These are phyloP conservation scores for Dicaeum eximium DNA, from an alignment of 2,113 vertebrate genomes.

Conservation along the genomic window DNA sequence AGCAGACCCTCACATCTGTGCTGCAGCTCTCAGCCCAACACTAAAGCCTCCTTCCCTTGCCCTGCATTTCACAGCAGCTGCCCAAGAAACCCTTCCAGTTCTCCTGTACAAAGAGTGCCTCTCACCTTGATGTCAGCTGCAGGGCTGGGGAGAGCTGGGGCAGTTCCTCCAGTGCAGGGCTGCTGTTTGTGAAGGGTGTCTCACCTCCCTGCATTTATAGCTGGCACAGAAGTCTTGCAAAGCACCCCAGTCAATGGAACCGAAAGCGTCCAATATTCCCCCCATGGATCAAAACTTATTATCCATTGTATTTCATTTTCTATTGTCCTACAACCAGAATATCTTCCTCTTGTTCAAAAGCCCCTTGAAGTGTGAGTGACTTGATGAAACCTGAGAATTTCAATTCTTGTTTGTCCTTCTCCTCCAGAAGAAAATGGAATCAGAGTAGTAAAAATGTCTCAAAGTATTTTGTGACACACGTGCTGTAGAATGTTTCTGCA, in stretches of 20 bases:
- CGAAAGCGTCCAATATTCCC: no score
- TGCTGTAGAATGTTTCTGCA: not conserved
- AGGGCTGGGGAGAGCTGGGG: not conserved
- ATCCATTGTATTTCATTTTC: no score
- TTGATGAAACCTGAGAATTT: not conserved
- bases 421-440: not conserved
- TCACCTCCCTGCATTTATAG: not conserved
- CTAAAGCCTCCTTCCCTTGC: not conserved
- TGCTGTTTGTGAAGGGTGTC: rapidly evolving
- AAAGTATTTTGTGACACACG: not conserved
- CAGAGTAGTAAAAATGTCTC: not conserved
- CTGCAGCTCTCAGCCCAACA: not conserved
- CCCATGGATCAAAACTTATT: not conserved
- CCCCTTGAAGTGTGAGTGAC: rapidly evolving
- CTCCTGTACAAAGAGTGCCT: not conserved
- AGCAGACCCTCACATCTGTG: not conserved
- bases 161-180: not conserved
- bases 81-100: not conserved
- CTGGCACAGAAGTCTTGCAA: not conserved
- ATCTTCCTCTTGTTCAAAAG: not conserved
- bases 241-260: not conserved
- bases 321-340: rapidly evolving
- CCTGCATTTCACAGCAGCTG: not conserved
- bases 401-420: not conserved
- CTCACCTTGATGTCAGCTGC: not conserved